These are phyloP conservation scores for Montipora capricornis DNA, from an alignment of 64 coral and sea anemone genomes.

Conservation along the genomic window DNA sequence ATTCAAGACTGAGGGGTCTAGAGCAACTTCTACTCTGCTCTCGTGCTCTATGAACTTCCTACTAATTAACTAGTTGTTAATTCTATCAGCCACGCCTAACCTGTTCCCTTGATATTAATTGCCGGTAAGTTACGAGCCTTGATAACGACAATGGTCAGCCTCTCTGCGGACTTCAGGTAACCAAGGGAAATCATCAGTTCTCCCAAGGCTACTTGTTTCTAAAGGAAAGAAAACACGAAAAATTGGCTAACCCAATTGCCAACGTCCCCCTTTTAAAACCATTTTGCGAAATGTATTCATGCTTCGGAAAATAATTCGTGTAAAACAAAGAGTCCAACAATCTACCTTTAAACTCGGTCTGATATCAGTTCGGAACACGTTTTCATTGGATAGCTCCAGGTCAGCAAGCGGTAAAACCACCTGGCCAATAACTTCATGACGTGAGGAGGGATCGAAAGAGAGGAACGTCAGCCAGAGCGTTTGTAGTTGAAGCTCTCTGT, in stretches of 20 bases:
- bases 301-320: no score
- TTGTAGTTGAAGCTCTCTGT: conserved; percentile 65
- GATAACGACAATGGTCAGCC: conserved; percentile 85
- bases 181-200: conserved; percentile 91
- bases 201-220: conserved; percentile 78
- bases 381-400: conserved; percentile 64
- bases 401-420: conserved; percentile 60
- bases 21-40: no score
- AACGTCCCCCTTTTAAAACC: background rate
- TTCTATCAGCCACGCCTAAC: conserved; percentile 18
- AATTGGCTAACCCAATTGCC: background rate
- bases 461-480: conserved; percentile 74
- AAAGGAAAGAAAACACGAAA: background rate
- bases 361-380: conserved; percentile 64
- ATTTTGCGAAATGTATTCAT: no score
- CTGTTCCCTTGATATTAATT: conserved; percentile 91
- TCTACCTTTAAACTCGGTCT: conserved; percentile 90
- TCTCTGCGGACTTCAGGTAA: conserved; percentile 86
- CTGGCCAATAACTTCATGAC: conserved; percentile 87
- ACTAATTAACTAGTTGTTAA: no score
- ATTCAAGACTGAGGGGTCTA: no score
- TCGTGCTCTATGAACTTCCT: no score
- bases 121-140: conserved; percentile 95
- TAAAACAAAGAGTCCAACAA: background rate
- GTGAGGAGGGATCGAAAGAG: conserved; percentile 80